Evolutionary conservation across 2,113 vertebrate species (phyloP).

Genomic region (Embiotoca jacksoni): DNA sequence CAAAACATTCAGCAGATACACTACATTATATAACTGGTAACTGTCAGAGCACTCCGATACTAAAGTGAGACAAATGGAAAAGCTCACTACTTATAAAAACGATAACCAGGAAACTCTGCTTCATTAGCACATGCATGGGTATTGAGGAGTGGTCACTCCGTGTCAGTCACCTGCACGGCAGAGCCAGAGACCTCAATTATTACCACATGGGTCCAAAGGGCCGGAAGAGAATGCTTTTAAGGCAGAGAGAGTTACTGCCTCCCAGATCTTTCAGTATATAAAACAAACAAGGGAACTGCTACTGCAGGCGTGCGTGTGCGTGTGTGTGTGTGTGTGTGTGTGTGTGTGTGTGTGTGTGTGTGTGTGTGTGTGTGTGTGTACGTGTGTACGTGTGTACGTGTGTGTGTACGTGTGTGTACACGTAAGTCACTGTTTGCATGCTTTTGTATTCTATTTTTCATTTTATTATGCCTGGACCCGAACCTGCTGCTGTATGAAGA

Average conservation of each 20-base stretch:
- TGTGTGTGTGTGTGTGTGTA: constrained; percentile 28
- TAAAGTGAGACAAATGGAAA: constrained; percentile 30
- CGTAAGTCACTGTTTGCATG: constrained; percentile 33
- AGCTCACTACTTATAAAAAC: constrained; percentile 22
- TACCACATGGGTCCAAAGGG: constrained; percentile 89
- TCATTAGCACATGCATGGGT: constrained; percentile 90
- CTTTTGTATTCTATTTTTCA: constrained; percentile 32
- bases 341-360: constrained; percentile 27
- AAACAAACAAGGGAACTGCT: constrained; percentile 90
- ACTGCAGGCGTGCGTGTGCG: constrained; percentile 79
- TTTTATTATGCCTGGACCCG: not conserved
- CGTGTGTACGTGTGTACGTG: constrained; percentile 61
- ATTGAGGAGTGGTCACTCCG: constrained; percentile 71
- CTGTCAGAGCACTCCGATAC: constrained; percentile 22
- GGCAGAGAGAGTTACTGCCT: constrained; percentile 92
- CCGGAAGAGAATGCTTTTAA: constrained; percentile 88
- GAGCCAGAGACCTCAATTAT: constrained; percentile 87
- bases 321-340: constrained; percentile 21
- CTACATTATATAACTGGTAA: constrained; percentile 25
- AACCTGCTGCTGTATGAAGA: too few species aligned
- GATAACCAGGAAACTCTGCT: constrained; percentile 63
- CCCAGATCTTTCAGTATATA: constrained; percentile 92
- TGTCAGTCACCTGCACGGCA: constrained; percentile 78
- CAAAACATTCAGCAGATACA: constrained; percentile 52
- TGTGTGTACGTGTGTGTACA: not conserved